Percentiles rank a stretch among this genome's conserved stretches.
Conservation (phyloP, 2,797 vertebrate species). For the Macropodus opercularis region DNA sequence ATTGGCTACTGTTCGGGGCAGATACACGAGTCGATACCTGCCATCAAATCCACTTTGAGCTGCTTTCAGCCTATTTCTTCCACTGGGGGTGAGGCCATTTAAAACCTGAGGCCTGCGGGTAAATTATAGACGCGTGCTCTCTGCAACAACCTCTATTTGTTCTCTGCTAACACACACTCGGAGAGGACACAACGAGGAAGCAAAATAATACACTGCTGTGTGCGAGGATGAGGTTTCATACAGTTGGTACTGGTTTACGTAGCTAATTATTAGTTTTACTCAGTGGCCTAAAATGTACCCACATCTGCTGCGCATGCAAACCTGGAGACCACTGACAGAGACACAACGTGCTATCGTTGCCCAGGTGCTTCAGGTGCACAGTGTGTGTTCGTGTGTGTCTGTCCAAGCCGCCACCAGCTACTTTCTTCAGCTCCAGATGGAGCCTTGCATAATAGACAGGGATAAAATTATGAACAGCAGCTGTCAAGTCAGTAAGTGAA, state of each 20-base stretch:
- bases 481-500: slow-evolving; percentile 56
- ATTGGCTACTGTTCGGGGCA: slow-evolving; percentile 39
- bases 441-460: slow-evolving; percentile 53
- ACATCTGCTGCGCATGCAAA: not conserved
- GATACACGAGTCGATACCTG: slow-evolving; percentile 34
- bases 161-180: slow-evolving; percentile 4
- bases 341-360: not conserved
- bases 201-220: not conserved
- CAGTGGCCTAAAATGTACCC: not conserved
- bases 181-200: not conserved
- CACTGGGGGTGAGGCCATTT: not conserved
- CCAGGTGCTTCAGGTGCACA: slow-evolving; percentile 37
- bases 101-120: slow-evolving; percentile 19
- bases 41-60: slow-evolving; percentile 38
- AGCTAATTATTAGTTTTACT: not conserved
- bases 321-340: slow-evolving; percentile 2
- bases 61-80: slow-evolving; percentile 36
- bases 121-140: slow-evolving; percentile 13
- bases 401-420: slow-evolving; percentile 35
- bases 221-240: too few relatives aligned
- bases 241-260: too few relatives aligned
- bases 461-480: slow-evolving; percentile 73
- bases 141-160: not conserved
- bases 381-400: not conserved
- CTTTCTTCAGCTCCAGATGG: slow-evolving; percentile 58